phyloP scores from a whole-genome alignment of 2,797 vertebrate genomes.

The Hybognathus amarus region DNA sequence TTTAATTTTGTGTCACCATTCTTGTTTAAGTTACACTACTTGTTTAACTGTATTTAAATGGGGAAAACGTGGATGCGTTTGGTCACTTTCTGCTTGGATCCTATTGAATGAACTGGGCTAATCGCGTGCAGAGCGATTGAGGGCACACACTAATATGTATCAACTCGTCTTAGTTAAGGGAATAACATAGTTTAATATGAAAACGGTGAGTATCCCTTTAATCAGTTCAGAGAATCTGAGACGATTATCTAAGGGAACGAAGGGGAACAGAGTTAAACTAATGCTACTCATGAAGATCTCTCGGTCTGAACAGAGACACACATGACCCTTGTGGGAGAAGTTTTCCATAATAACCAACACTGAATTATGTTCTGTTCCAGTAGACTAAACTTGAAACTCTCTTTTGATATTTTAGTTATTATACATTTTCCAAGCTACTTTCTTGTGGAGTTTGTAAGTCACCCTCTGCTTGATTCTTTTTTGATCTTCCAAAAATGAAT shows the following conservation, averaged over 20 bases:
- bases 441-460: not conserved
- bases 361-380: not conserved
- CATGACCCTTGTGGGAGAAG: not conserved
- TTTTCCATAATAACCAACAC: not conserved
- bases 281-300: not conserved
- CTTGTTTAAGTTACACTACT: too few species aligned
- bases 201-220: not conserved
- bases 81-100: too few species aligned
- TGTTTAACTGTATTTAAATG: too few species aligned
- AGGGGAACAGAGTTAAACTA: not conserved
- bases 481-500: slow-evolving; percentile 1
- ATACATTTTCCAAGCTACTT: not conserved
- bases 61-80: too few species aligned
- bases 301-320: not conserved
- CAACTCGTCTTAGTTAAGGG: too few species aligned
- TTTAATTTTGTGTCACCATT: too few species aligned
- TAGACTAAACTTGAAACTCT: not conserved
- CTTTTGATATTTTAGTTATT: slow-evolving; percentile 42
- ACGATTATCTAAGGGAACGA: not conserved
- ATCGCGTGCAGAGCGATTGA: too few species aligned
- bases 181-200: too few species aligned
- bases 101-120: too few species aligned
- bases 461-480: slow-evolving; percentile 7
- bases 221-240: slow-evolving; percentile 10
- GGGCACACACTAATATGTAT: too few species aligned